Evolutionary conservation across 2,113 vertebrate species (phyloP), one percentile per base, ranked within the genome.

Genomic region (Lota lota): DNA sequence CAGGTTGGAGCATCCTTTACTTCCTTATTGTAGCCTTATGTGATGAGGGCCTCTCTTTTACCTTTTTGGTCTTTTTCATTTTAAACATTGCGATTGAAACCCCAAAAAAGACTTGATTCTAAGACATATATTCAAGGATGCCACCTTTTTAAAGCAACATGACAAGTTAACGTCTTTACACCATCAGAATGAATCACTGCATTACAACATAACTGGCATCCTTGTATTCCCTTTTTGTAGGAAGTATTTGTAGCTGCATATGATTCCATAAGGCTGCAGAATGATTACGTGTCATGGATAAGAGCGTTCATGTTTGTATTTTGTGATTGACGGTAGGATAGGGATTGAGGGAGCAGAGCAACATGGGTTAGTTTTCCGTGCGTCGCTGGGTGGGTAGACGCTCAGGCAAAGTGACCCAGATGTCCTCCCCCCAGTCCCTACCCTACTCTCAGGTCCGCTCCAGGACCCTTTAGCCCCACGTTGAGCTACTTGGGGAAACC

Each of bases 1-100:
- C 97, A 99, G 97, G 97, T 99, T 99, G 97, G 94, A 98, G 96
- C 96, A 98, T 98, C 94, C 97, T 98, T 99, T 98, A 96, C 92
- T 99, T 98, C 95, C 92, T 97, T 97, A 90, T 94, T 97, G 97
- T 99, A 97, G 96, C 97, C 96, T 99, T 99, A 99, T 99, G 97
- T 95, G 96, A 98, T 89, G 84, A 77, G 76, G 89, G 28, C 28
- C 28, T 84, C 33, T 75, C 81, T 79, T 61, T 64, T 73, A 68
- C 73, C 8, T 11, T 75, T 76, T 77, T 68, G 76, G 10, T 83
- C 82, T 84, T 83, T 84, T 83, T 47, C 84, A 47, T 47, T 47
- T 47, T 47, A 47, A 47, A 47, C 40, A 47, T 2, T 47, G 40
- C 10, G 40, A 14, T 47, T 47, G 12, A 47, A 47, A 47, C 40